Percentiles rank a stretch among this genome's conserved stretches.
These are phyloP conservation scores for Zapus hudsonius DNA, from an alignment of 2,113 vertebrate species.

Conservation along the genomic window DNA sequence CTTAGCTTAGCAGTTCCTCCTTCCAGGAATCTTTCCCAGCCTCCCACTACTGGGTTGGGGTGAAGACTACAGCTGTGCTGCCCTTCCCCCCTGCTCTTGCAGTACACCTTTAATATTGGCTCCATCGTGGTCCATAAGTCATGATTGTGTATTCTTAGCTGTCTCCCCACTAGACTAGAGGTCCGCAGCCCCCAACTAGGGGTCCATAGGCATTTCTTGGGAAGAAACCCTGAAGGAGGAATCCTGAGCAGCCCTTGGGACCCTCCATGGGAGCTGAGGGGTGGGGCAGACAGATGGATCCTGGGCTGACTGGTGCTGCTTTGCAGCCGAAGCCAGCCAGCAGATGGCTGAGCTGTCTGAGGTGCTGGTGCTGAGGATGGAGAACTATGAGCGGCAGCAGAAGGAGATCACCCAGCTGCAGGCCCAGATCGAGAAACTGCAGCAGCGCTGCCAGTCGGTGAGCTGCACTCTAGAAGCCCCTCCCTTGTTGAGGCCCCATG, in stretches of 20 bases:
- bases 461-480: no score
- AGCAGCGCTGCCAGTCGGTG: no score
- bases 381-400: no score
- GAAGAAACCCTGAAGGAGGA: neutral
- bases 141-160: neutral
- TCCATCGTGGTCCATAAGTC: accelerated
- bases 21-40: neutral
- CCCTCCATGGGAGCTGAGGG: neutral
- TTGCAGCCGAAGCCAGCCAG: slow-evolving; percentile 90
- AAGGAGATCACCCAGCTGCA: no score
- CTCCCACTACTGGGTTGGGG: neutral
- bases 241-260: neutral
- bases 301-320: neutral
- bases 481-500: no score
- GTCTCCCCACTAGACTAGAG: neutral
- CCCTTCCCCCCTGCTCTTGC: no score
- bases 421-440: no score
- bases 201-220: neutral
- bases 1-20: neutral
- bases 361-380: no score
- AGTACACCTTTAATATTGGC: accelerated
- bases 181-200: neutral
- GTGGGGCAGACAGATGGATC: neutral
- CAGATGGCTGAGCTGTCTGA: no score
- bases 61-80: accelerated